Percentiles rank a stretch among this genome's conserved stretches.
These are phyloP conservation scores for Syncerus caffer DNA, from an alignment of 2,797 vertebrate genomes.

Conservation along the genomic window DNA sequence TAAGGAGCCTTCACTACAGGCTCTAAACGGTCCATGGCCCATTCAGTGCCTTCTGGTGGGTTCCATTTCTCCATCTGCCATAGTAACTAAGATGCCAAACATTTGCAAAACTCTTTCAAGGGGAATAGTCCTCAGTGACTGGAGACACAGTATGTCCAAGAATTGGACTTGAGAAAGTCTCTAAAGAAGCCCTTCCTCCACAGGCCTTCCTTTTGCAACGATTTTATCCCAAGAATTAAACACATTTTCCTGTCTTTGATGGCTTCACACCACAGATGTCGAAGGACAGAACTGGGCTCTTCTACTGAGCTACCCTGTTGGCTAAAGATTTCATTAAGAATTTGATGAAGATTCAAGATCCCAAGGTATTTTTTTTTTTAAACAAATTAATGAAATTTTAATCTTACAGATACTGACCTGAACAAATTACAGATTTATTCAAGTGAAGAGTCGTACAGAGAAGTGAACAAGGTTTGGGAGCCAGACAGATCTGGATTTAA, in stretches of 20 bases:
- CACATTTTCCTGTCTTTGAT: neutral
- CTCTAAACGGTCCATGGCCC: neutral
- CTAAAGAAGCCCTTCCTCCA: neutral
- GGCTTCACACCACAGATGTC: neutral
- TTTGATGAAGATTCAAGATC: conserved; percentile 24
- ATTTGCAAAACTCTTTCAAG: neutral
- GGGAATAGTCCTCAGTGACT: neutral
- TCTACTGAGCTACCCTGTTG: neutral
- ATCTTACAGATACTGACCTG: neutral
- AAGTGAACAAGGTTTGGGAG: neutral
- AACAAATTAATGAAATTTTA: neutral
- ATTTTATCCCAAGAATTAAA: neutral
- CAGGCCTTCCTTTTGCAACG: neutral
- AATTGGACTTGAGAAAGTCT: neutral
- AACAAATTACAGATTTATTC: neutral
- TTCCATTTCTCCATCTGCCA: neutral
- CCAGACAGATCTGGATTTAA: neutral
- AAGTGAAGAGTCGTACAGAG: neutral
- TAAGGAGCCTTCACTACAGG: neutral
- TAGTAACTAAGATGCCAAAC: neutral
- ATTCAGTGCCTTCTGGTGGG: neutral
- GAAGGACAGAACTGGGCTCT: neutral
- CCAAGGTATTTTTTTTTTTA: neutral
- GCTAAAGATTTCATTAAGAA: conserved; percentile 25
- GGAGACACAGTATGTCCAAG: neutral